phyloP scores from a whole-genome alignment of 2,888 invertebrate species.

The Andrena dorsata region DNA sequence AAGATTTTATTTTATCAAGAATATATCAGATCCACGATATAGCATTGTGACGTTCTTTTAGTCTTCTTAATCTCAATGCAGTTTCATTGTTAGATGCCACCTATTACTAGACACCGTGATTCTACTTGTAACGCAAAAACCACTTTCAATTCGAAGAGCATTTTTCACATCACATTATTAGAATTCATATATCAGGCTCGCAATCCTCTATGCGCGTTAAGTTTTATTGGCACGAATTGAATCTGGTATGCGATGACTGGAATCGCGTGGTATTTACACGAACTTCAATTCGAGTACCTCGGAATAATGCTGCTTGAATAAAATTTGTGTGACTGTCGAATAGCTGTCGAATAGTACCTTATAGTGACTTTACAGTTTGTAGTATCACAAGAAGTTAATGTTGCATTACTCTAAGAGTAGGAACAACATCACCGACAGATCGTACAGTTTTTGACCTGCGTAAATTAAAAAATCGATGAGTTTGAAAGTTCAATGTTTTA shows the following conservation, averaged over 20 bases:
- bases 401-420: not conserved
- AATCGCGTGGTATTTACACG: slow-evolving; percentile 8
- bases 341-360: not conserved
- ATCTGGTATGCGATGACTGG: not conserved
- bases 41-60: not conserved
- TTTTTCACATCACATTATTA: not conserved
- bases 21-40: too few species aligned
- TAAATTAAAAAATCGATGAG: too few species aligned
- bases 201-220: not conserved
- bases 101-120: not conserved
- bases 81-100: not conserved
- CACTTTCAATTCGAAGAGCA: not conserved
- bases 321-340: not conserved
- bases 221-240: not conserved
- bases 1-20: too few species aligned
- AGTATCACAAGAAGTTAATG: not conserved
- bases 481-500: too few species aligned
- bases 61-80: not conserved
- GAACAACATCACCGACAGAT: too few species aligned
- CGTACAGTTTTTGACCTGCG: too few species aligned
- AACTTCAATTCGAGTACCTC: slow-evolving; percentile 1
- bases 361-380: not conserved
- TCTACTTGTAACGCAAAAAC: not conserved
- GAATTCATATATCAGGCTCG: not conserved
- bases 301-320: slow-evolving; percentile 1